Percentiles rank a stretch among this genome's conserved stretches.
These are phyloP conservation scores for Planiliza haematocheilus DNA, from an alignment of 2,113 vertebrate genomes.

Conservation along the genomic window DNA sequence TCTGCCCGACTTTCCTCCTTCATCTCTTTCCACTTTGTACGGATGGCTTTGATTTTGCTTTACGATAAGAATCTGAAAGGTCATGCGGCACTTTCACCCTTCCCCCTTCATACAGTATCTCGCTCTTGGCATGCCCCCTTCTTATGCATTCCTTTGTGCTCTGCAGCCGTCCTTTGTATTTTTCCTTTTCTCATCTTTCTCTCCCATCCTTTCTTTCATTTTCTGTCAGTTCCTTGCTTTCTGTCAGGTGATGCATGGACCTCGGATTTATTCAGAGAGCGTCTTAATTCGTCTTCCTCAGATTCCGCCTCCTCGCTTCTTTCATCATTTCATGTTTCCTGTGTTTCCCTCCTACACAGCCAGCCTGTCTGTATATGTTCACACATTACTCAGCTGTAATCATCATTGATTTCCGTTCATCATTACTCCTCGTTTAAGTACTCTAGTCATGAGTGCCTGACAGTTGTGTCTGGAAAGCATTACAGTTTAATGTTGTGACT, in stretches of 20 bases:
- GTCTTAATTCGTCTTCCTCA: constrained; percentile 39
- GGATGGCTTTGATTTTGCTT: constrained; percentile 62
- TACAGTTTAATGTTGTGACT: not conserved
- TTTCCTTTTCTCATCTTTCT: constrained; percentile 1
- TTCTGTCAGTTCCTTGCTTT: constrained; percentile 9
- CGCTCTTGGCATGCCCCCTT: not conserved
- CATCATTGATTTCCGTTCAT: not conserved
- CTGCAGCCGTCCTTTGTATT: not conserved
- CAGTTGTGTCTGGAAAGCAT: not conserved
- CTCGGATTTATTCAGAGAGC: constrained; percentile 5
- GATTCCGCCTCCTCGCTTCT: constrained; percentile 17
- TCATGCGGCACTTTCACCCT: constrained; percentile 51
- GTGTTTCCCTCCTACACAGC: not conserved
- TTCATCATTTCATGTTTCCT: constrained; percentile 42
- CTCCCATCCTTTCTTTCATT: constrained; percentile 6
- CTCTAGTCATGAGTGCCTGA: not conserved
- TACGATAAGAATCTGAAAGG: constrained; percentile 56
- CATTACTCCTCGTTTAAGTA: not conserved
- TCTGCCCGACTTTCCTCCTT: constrained; percentile 35
- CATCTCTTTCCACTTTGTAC: constrained; percentile 48
- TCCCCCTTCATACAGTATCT: constrained; percentile 17
- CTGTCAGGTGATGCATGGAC: constrained; percentile 3
- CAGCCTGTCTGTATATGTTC: not conserved
- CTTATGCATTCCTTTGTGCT: constrained; percentile 28
- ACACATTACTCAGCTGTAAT: constrained; percentile 16